phyloP scores from a whole-genome alignment of 2,797 vertebrate genomes.

The Propithecus perrieri region DNA sequence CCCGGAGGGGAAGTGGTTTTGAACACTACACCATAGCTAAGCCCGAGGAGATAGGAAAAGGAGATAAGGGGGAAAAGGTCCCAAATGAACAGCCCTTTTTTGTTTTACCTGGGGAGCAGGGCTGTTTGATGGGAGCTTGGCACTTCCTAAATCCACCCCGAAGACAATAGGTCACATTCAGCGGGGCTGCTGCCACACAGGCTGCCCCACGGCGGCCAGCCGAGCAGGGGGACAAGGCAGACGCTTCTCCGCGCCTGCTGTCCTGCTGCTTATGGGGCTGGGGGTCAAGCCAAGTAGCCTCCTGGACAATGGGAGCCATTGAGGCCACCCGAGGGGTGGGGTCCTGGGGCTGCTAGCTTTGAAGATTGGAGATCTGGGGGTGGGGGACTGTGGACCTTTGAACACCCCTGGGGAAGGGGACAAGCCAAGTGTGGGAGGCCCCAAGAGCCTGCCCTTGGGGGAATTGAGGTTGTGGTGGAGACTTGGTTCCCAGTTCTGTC shows the following conservation, averaged over 20 bases:
- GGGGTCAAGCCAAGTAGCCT: slow-evolving; percentile 70
- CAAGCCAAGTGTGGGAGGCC: neutral
- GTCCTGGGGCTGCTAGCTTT: slow-evolving; percentile 72
- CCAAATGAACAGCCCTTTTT: slow-evolving; percentile 87
- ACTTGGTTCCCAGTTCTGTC: neutral
- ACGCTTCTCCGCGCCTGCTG: slow-evolving; percentile 64
- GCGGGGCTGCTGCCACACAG: slow-evolving; percentile 62
- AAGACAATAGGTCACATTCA: slow-evolving; percentile 89
- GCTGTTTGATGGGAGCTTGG: slow-evolving; percentile 85
- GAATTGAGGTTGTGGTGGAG: neutral
- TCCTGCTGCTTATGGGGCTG: slow-evolving; percentile 50
- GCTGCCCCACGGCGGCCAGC: slow-evolving; percentile 56
- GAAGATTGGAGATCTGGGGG: slow-evolving; percentile 63
- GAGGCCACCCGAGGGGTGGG: slow-evolving; percentile 72
- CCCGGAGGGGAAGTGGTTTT: slow-evolving; percentile 84
- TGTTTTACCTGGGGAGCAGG: slow-evolving; percentile 81
- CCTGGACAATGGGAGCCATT: slow-evolving; percentile 85
- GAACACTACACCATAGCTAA: slow-evolving; percentile 85
- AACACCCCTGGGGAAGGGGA: neutral
- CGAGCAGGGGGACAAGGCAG: slow-evolving; percentile 54
- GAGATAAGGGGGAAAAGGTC: slow-evolving; percentile 86
- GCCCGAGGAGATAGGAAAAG: slow-evolving; percentile 85
- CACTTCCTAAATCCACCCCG: slow-evolving; percentile 80
- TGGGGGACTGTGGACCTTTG: neutral
- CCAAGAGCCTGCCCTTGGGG: neutral